phyloP scores from a whole-genome alignment of 2,888 invertebrate species.

The Nysson spinosus region DNA sequence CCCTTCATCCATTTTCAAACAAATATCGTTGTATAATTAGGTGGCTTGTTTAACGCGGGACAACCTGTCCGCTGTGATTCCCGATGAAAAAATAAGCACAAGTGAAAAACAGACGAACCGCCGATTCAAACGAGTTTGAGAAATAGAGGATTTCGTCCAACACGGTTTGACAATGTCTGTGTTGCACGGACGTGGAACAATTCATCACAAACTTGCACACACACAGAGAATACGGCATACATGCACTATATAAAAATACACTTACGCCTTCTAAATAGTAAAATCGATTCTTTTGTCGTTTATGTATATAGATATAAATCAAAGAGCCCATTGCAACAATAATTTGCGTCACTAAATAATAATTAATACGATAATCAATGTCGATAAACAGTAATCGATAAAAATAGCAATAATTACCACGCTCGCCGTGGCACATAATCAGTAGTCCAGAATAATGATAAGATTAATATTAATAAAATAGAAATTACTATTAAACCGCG shows the following conservation, averaged over 20 bases:
- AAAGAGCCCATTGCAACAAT: slow-evolving; percentile 48
- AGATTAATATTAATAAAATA: slow-evolving; percentile 33
- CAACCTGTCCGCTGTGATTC: slow-evolving; percentile 20
- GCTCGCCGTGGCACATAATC: too few relatives aligned
- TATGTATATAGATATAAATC: slow-evolving; percentile 35
- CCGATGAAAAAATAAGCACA: slow-evolving; percentile 32
- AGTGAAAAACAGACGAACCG: slow-evolving; percentile 41
- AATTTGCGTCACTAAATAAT: slow-evolving; percentile 30
- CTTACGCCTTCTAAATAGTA: slow-evolving; percentile 41
- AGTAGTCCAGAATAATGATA: slow-evolving; percentile 12
- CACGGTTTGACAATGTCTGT: slow-evolving; percentile 26
- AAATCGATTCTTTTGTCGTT: slow-evolving; percentile 36
- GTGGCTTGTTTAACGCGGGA: background rate
- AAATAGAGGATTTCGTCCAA: slow-evolving; percentile 45
- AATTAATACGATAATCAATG: slow-evolving; percentile 28
- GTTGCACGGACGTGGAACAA: slow-evolving; percentile 27
- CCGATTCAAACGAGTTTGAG: slow-evolving; percentile 35
- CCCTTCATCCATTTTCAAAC: too few relatives aligned
- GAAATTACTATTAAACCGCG: slow-evolving; percentile 33
- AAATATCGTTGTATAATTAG: too few relatives aligned
- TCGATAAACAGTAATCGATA: slow-evolving; percentile 19
- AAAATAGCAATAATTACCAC: slow-evolving; percentile 18
- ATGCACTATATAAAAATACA: slow-evolving; percentile 59
- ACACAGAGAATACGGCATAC: slow-evolving; percentile 28
- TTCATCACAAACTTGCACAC: slow-evolving; percentile 39